phyloP scores from a whole-genome alignment of 1,140 invertebrate species.

The Eufriesea mexicana region DNA sequence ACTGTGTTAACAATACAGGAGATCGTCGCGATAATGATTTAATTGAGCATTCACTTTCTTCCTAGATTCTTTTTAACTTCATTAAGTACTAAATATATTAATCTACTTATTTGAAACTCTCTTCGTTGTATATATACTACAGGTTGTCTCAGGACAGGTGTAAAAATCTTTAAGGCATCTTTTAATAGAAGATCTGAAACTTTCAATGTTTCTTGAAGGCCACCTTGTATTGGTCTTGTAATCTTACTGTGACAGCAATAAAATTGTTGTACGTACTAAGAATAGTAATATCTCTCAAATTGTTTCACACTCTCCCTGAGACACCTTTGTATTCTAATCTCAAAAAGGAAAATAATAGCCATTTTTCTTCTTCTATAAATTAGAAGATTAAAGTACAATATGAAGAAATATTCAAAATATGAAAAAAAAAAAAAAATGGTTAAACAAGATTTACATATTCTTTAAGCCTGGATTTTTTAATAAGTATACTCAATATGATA shows the following conservation, averaged over 20 bases:
- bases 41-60: conserved; percentile 19
- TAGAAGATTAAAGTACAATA: neutral
- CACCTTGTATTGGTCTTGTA: no score
- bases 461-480: neutral
- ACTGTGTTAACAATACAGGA: neutral
- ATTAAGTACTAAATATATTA: conserved; percentile 31
- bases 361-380: neutral
- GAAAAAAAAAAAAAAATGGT: neutral
- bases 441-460: neutral
- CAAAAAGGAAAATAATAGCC: neutral
- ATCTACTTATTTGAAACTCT: neutral
- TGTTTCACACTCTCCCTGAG: neutral
- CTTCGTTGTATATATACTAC: neutral
- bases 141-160: neutral
- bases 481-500: neutral
- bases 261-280: no score
- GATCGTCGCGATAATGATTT: conserved; percentile 17
- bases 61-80: neutral
- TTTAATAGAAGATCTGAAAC: neutral
- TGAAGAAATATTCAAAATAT: neutral
- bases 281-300: neutral
- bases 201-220: no score
- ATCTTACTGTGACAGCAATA: no score
- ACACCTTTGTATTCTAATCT: neutral
- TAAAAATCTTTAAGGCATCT: neutral